Percentiles rank a stretch among this genome's conserved stretches.
Conservation (phyloP, 2,797 vertebrate species). For the Oceanodroma leucorhoa region DNA sequence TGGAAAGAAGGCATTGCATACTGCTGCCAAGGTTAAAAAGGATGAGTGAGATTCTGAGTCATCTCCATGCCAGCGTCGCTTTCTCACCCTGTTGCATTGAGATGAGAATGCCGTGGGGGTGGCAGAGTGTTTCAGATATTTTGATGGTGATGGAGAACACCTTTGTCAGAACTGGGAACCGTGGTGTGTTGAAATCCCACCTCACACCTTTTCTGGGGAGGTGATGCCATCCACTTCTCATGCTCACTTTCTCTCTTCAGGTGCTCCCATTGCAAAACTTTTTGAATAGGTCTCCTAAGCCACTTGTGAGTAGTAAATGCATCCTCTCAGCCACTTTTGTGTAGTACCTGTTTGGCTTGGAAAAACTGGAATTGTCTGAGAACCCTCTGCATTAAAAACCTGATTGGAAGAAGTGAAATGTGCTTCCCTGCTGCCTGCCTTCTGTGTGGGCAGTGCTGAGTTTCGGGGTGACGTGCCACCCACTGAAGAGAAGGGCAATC, state of each 20-base stretch:
- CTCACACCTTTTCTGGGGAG: not conserved
- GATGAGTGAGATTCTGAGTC: not conserved
- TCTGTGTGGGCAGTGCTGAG: not conserved
- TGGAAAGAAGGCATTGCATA: not conserved
- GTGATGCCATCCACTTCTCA: not conserved
- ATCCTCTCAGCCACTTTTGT: not conserved
- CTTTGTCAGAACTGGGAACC: not conserved
- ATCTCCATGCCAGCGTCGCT: not conserved
- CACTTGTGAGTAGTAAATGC: not conserved
- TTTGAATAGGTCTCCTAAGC: not conserved
- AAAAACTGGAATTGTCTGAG: not conserved
- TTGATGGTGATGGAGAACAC: not conserved
- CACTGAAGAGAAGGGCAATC: not conserved
- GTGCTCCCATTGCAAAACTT: not conserved
- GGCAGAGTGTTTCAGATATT: not conserved
- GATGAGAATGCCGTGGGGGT: not conserved
- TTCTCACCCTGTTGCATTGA: not conserved
- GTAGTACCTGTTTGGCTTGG: not conserved
- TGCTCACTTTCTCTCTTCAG: not conserved
- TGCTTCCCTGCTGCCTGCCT: not conserved
- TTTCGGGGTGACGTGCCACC: rapidly evolving
- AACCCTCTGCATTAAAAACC: not conserved
- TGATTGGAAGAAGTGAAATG: not conserved
- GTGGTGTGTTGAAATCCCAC: not conserved
- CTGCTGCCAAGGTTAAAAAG: not conserved